phyloP scores from a whole-genome alignment of 1,140 invertebrate genomes.

The Ptiloglossa arizonensis region DNA sequence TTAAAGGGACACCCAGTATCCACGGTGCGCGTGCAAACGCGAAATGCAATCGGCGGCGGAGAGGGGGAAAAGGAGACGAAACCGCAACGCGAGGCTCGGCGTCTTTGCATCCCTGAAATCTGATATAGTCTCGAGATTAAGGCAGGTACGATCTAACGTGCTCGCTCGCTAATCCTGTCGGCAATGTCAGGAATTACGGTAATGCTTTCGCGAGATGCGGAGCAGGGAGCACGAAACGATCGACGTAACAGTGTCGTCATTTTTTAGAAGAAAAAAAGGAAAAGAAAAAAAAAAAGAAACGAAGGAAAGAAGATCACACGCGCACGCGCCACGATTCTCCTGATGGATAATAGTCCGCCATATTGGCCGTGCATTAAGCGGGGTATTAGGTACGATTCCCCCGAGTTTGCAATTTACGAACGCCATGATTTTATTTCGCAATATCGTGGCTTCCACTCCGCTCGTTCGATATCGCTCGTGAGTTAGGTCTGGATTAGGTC shows the following conservation, averaged over 20 bases:
- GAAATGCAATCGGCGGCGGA: neutral
- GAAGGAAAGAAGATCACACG: no score
- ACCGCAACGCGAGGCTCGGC: slow-evolving; percentile 25
- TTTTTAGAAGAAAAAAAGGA: no score
- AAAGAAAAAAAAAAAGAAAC: no score
- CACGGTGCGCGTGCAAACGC: neutral
- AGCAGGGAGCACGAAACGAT: neutral
- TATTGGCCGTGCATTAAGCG: no score
- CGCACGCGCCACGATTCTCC: no score
- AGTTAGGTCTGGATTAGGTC: no score
- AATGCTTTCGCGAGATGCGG: neutral
- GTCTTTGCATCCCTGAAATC: slow-evolving; percentile 37
- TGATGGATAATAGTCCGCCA: no score
- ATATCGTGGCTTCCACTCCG: no score
- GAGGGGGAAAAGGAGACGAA: neutral
- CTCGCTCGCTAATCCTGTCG: slow-evolving; percentile 29
- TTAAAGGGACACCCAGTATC: neutral
- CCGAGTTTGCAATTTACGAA: no score
- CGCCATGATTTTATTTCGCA: no score
- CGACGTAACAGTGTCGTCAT: no score
- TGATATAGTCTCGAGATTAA: slow-evolving; percentile 33
- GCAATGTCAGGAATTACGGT: slow-evolving; percentile 20
- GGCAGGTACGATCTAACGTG: slow-evolving; percentile 15
- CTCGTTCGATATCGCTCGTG: no score
- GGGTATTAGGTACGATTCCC: neutral